phyloP scores from a whole-genome alignment of 2,888 invertebrate genomes.

The Hydraecia micacea region DNA sequence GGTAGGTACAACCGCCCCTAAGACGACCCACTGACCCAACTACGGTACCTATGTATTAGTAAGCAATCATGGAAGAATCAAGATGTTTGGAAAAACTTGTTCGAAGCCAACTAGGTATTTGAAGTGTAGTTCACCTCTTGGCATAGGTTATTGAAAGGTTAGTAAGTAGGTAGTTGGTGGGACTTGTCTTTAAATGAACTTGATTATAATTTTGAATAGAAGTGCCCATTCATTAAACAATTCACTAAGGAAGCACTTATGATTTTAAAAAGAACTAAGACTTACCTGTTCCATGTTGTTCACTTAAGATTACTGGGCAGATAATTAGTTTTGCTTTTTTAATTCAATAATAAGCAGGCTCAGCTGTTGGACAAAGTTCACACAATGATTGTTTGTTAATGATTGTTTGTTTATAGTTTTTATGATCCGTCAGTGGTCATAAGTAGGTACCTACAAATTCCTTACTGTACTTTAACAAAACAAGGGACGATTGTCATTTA shows the following conservation, averaged over 20 bases:
- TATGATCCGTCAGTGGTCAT: background rate
- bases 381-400: conserved; percentile 1
- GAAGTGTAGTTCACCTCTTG: background rate
- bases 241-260: no score
- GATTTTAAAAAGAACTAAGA: background rate
- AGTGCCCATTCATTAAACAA: no score
- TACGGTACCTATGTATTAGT: background rate
- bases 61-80: background rate
- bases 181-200: background rate
- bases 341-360: conserved; percentile 16
- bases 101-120: background rate
- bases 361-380: conserved; percentile 1
- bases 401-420: background rate
- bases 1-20: background rate
- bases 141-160: background rate
- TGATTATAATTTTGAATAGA: background rate
- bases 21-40: no score
- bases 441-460: no score
- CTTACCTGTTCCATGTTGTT: conserved; percentile 35
- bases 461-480: background rate
- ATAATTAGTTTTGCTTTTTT: conserved; percentile 3
- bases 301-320: no score
- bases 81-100: background rate
- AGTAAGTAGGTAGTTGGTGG: background rate
- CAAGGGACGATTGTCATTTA: background rate